Evolutionary conservation across 2,797 vertebrate genomes (phyloP).

Genomic region (Sylvilagus floridanus): DNA sequence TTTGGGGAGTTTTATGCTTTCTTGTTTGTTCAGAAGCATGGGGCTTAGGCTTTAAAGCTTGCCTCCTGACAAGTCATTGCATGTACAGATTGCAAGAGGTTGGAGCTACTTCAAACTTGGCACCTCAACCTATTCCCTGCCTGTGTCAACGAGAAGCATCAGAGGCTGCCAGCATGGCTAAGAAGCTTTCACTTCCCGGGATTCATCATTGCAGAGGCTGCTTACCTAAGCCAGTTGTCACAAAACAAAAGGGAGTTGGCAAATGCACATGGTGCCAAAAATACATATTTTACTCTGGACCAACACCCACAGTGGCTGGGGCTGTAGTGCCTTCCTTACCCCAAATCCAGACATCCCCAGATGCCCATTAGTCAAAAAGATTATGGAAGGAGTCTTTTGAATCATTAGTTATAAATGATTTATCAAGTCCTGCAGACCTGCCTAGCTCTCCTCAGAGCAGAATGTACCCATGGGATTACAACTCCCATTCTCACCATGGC

Average conservation of each 20-base stretch:
- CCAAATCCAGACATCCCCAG: background rate
- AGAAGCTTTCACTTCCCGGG: background rate
- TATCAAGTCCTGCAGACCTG: background rate
- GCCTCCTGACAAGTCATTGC: slow-evolving; percentile 66
- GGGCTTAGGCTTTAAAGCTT: slow-evolving; percentile 5
- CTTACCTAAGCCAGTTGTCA: slow-evolving; percentile 32
- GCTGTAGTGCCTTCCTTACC: background rate
- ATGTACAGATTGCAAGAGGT: slow-evolving; percentile 40
- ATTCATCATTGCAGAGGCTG: background rate
- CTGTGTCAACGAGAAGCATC: background rate
- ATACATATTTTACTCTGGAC: background rate
- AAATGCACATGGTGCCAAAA: background rate
- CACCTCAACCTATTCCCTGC: background rate
- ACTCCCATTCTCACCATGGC: slow-evolving; percentile 18
- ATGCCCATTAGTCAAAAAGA: background rate
- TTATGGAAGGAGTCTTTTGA: background rate
- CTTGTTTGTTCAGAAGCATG: slow-evolving; percentile 8
- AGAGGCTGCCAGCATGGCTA: slow-evolving; percentile 24
- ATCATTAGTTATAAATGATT: background rate
- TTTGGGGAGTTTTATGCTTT: background rate
- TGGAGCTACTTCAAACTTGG: slow-evolving; percentile 57
- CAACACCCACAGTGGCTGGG: fast-evolving
- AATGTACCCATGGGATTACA: background rate
- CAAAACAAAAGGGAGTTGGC: background rate
- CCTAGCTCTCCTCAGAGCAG: slow-evolving; percentile 28